phyloP scores from a whole-genome alignment of 2,113 vertebrate species.

The Pungitius pungitius region DNA sequence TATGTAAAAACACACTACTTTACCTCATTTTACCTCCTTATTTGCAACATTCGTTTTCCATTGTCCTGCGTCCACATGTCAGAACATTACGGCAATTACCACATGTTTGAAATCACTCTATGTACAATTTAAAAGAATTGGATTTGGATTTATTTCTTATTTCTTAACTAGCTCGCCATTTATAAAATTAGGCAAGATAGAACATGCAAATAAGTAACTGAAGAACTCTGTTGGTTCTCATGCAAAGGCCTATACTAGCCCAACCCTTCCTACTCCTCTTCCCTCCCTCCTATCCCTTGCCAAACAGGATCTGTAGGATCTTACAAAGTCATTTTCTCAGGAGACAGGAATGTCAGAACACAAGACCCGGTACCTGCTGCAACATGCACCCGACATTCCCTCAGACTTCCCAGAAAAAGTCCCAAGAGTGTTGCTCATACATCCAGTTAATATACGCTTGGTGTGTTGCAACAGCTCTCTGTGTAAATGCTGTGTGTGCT shows the following conservation, averaged over 20 bases:
- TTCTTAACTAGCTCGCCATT: constrained; percentile 34
- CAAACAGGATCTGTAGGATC: constrained; percentile 83
- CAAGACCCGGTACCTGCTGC: constrained; percentile 69
- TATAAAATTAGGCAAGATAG: constrained; percentile 70
- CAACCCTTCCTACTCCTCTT: constrained; percentile 67
- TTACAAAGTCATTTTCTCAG: constrained; percentile 79
- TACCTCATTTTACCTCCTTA: background rate
- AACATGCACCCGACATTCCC: constrained; percentile 71
- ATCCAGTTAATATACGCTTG: constrained; percentile 40
- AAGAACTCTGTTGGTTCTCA: constrained; percentile 71
- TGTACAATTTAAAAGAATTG: constrained; percentile 35
- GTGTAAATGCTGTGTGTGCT: constrained; percentile 7
- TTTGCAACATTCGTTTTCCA: background rate
- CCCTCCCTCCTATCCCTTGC: constrained; percentile 76
- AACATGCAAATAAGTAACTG: constrained; percentile 77
- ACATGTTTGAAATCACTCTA: background rate
- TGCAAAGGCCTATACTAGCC: constrained; percentile 69
- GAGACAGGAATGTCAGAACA: constrained; percentile 79
- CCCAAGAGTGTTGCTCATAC: constrained; percentile 45
- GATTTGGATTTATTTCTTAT: background rate
- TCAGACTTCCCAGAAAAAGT: constrained; percentile 61
- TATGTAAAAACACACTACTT: background rate
- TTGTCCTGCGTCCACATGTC: background rate
- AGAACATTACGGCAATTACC: constrained; percentile 13
- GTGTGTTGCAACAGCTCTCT: constrained; percentile 40